Evolutionary conservation across 2,797 vertebrate genomes (phyloP).

Genomic region (Dendrocincla fuliginosa): DNA sequence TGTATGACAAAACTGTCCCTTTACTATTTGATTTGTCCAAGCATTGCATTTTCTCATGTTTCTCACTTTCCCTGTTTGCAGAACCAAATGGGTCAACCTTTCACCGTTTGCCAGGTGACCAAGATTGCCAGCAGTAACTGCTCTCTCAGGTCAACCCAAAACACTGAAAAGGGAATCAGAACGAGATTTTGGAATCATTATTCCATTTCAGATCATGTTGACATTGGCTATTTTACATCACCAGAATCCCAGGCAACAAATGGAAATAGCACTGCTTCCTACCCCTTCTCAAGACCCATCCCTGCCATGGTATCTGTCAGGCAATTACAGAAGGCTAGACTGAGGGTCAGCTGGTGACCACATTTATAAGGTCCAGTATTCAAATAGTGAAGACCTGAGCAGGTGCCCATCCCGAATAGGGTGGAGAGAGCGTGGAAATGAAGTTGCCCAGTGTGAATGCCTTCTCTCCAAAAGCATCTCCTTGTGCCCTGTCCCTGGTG

Average conservation of each 20-base stretch:
- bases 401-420: neutral
- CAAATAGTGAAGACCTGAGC: neutral
- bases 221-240: constrained; percentile 30
- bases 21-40: constrained; percentile 14
- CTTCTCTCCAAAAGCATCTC: neutral
- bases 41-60: neutral
- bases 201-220: constrained; percentile 29
- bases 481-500: neutral
- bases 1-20: neutral
- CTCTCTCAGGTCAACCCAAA: constrained; percentile 40
- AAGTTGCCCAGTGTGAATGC: rapidly evolving
- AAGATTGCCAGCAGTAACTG: constrained; percentile 7
- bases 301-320: neutral
- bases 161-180: neutral
- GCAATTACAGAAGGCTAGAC: neutral
- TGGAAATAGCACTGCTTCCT: neutral
- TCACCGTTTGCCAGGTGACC: constrained; percentile 3
- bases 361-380: neutral
- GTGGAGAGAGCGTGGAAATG: neutral
- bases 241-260: neutral
- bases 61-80: constrained; percentile 9
- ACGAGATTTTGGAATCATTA: constrained; percentile 35
- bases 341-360: neutral
- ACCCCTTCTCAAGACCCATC: neutral
- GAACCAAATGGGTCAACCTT: constrained; percentile 28